phyloP scores from a whole-genome alignment of 2,113 vertebrate species.

The Erythrolamprus reginae region DNA sequence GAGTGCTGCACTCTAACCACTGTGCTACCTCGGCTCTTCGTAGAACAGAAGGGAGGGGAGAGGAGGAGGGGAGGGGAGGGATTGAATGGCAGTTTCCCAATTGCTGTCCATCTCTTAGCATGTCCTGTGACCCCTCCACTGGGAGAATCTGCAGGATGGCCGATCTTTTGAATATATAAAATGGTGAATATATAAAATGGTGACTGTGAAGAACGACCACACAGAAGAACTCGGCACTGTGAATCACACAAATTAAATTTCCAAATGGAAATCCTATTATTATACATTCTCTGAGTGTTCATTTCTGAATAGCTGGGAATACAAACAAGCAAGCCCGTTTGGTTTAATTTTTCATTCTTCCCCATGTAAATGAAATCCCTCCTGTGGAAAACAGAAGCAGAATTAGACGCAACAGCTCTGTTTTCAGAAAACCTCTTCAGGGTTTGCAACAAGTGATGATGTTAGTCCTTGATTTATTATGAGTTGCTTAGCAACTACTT shows the following conservation, averaged over 20 bases:
- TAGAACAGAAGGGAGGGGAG: too few species aligned
- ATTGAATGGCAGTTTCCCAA: too few species aligned
- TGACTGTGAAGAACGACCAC: background rate
- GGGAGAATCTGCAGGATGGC: background rate
- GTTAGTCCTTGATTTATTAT: too few species aligned
- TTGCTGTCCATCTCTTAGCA: too few species aligned
- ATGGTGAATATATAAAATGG: background rate
- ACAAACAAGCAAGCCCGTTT: background rate
- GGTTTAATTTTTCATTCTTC: background rate
- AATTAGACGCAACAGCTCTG: background rate
- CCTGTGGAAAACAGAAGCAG: background rate
- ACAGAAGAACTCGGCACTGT: background rate
- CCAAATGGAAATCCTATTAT: background rate
- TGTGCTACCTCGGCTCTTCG: too few species aligned
- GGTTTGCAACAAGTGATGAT: background rate
- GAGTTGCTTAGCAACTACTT: too few species aligned
- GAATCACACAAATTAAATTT: background rate
- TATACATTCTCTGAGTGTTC: background rate
- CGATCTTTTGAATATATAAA: background rate
- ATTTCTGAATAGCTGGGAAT: background rate
- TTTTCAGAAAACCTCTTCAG: background rate
- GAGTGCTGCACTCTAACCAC: too few species aligned
- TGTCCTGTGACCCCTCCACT: background rate
- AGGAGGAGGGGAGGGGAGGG: too few species aligned
- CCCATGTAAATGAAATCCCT: background rate